phyloP scores from a whole-genome alignment of 1,140 invertebrate genomes.

The Holcopasites calliopsidis region DNA sequence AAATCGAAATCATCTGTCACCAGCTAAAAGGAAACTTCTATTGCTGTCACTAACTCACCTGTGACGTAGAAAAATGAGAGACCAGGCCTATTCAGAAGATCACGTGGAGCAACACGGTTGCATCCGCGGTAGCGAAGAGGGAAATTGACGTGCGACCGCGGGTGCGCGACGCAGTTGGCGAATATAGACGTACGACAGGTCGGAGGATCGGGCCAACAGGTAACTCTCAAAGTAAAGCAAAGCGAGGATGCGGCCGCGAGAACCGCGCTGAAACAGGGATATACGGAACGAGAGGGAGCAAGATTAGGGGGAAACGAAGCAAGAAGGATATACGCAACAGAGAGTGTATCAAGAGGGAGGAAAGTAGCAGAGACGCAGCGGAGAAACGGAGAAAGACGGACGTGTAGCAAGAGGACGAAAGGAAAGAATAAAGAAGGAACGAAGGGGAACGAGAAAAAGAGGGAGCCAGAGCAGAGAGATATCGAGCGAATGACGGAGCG shows the following conservation, averaged over 20 bases:
- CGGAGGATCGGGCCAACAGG: slow-evolving; percentile 33
- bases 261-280: slow-evolving; percentile 25
- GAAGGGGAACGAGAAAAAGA: slow-evolving; percentile 27
- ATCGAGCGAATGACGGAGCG: slow-evolving; percentile 40
- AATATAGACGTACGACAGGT: slow-evolving; percentile 46
- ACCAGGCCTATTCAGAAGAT: too few relatives aligned
- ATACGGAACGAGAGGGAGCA: not conserved
- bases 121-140: slow-evolving; percentile 23
- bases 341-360: slow-evolving; percentile 26
- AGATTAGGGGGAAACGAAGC: too few relatives aligned
- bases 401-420: slow-evolving; percentile 61
- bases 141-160: slow-evolving; percentile 34
- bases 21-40: too few relatives aligned
- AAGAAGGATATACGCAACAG: too few relatives aligned
- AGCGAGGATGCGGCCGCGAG: slow-evolving; percentile 13
- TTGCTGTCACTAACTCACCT: too few relatives aligned
- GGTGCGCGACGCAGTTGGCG: slow-evolving; percentile 24
- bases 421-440: slow-evolving; percentile 43
- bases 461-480: slow-evolving; percentile 37
- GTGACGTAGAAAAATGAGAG: too few relatives aligned
- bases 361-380: not conserved
- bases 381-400: slow-evolving; percentile 41
- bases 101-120: not conserved
- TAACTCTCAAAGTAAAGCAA: slow-evolving; percentile 57
- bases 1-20: too few relatives aligned